A percentile compares a stretch with the other conserved stretches of the same genome.
Conservation (phyloP, 2,113 vertebrate species). For the Gallinago undulata region DNA sequence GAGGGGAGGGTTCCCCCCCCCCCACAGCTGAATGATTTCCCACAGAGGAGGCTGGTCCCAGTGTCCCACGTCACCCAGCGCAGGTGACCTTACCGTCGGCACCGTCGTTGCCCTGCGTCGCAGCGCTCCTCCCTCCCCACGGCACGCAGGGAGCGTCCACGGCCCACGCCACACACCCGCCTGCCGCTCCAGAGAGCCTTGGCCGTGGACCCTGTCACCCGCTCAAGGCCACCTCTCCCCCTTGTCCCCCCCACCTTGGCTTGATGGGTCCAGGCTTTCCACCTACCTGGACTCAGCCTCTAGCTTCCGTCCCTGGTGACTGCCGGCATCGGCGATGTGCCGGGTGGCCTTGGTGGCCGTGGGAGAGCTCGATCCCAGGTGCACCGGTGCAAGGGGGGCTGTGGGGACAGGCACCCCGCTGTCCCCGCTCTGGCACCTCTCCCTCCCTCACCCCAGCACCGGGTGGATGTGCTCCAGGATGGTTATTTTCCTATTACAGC, state of each 20-base stretch:
- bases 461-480: not conserved
- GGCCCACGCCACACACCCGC: not conserved
- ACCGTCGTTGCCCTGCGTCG: not conserved
- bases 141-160: accelerated
- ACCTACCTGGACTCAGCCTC: not conserved
- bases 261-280: not conserved
- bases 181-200: not conserved
- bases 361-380: not conserved
- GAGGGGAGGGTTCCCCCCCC: not conserved
- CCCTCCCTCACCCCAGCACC: not conserved
- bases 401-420: not conserved
- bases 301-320: not conserved
- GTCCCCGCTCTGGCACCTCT: accelerated
- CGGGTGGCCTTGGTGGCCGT: not conserved
- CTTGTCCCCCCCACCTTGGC: not conserved
- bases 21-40: not conserved
- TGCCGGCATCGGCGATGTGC: not conserved
- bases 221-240: not conserved
- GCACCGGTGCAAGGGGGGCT: accelerated
- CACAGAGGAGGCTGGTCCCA: not conserved
- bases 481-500: not conserved
- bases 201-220: not conserved
- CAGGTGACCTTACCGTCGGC: not conserved
- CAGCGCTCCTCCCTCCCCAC: not conserved
- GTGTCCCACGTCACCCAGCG: not conserved